A percentile compares a stretch with the other conserved stretches of the same genome.
phyloP scores from a whole-genome alignment of 2,113 vertebrate genomes.

The Dipodomys ordii region DNA sequence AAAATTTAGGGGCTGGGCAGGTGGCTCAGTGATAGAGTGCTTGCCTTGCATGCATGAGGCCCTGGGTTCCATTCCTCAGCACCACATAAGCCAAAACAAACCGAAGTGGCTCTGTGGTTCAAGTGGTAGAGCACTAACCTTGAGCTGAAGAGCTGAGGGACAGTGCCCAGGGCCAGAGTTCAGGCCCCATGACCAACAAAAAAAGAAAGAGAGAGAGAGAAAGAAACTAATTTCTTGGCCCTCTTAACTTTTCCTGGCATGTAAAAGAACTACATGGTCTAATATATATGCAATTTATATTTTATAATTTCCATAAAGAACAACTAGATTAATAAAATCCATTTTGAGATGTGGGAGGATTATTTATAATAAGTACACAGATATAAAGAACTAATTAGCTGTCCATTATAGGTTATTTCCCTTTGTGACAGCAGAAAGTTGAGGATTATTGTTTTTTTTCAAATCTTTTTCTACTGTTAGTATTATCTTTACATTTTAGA shows the following conservation, averaged over 20 bases:
- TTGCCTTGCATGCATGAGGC: too few species aligned
- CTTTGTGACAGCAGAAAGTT: not conserved
- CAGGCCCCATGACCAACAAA: too few species aligned
- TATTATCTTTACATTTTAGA: not conserved
- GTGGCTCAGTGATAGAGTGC: too few species aligned
- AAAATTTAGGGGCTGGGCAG: too few species aligned
- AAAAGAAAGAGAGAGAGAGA: too few species aligned
- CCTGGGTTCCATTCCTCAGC: too few species aligned
- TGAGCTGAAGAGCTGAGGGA: too few species aligned
- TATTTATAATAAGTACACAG: not conserved
- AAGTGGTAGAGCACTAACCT: too few species aligned
- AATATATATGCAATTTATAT: not conserved
- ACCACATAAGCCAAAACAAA: too few species aligned
- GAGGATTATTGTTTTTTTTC: not conserved
- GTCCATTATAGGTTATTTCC: not conserved
- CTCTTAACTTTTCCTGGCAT: not conserved
- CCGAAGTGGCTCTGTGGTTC: too few species aligned
- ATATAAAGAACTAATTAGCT: not conserved
- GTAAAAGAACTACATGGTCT: not conserved
- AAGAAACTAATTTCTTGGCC: slow-evolving; percentile 25
- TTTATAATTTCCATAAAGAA: slow-evolving; percentile 11
- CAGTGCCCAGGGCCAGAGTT: too few species aligned
- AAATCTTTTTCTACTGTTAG: not conserved
- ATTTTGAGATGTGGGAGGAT: not conserved
- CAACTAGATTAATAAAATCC: slow-evolving; percentile 4